Evolutionary conservation across 2,113 vertebrate genomes (phyloP).

Genomic region (Cyanocitta stelleri): DNA sequence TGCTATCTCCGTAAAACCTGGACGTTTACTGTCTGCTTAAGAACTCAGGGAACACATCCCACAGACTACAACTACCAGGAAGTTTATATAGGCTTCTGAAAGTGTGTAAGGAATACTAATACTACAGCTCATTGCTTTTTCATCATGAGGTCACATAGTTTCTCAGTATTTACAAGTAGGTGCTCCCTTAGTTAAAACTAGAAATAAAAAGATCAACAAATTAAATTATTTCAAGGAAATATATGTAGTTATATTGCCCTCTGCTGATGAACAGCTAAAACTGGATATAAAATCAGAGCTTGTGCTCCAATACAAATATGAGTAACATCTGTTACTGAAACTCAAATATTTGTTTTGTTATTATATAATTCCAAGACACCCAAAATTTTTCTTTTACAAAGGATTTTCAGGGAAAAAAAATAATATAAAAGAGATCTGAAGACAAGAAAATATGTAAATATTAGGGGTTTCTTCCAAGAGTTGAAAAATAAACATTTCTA

Average conservation of each 20-base stretch:
- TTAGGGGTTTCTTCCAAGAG: neutral
- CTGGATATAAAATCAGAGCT: neutral
- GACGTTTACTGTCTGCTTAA: neutral
- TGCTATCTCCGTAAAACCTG: neutral
- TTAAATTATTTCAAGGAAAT: slow-evolving; percentile 6
- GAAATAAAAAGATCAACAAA: slow-evolving; percentile 24
- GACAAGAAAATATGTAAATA: neutral
- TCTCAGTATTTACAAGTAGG: slow-evolving; percentile 48
- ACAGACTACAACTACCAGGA: neutral
- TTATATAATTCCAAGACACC: neutral
- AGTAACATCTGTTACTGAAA: neutral
- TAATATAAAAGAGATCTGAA: neutral
- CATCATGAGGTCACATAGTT: slow-evolving; percentile 18
- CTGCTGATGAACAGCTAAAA: slow-evolving; percentile 62
- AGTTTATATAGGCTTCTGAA: neutral
- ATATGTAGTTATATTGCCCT: slow-evolving; percentile 57
- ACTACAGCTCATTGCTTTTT: slow-evolving; percentile 45
- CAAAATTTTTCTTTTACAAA: neutral
- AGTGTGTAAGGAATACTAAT: slow-evolving; percentile 14
- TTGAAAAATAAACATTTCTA: neutral
- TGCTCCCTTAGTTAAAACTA: slow-evolving; percentile 29
- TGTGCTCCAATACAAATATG: neutral
- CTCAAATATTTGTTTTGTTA: neutral
- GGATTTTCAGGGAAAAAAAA: neutral
- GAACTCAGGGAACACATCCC: neutral